These are phyloP conservation scores for Bovichtus diacanthus DNA, from an alignment of 2,797 vertebrate species.

Conservation along the genomic window DNA sequence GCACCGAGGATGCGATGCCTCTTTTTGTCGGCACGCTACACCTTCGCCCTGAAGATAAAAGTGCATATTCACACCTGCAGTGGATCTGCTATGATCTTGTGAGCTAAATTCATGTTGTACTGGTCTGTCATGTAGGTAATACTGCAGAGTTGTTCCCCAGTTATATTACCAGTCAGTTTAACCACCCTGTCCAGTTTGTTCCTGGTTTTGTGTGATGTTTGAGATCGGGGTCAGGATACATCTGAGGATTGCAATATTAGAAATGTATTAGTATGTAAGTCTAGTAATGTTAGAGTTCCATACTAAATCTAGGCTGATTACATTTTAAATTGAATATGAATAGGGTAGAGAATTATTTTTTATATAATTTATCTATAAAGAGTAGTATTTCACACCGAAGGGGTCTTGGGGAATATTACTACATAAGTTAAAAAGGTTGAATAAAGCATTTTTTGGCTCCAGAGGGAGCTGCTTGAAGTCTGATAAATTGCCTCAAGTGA, in stretches of 20 bases:
- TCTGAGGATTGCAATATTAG: not conserved
- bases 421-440: not conserved
- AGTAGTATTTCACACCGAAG: not conserved
- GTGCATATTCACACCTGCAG: not conserved
- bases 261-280: no score
- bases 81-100: no score
- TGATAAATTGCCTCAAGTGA: constrained; percentile 4
- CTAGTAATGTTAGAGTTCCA: not conserved
- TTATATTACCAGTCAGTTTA: not conserved
- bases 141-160: not conserved
- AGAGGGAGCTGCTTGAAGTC: constrained; percentile 1
- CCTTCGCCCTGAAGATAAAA: not conserved
- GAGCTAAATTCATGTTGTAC: not conserved
- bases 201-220: not conserved
- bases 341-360: not conserved
- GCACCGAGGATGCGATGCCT: not conserved
- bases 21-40: not conserved
- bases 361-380: not conserved
- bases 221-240: not conserved
- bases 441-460: not conserved
- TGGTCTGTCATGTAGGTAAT: not conserved
- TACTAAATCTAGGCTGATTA: not conserved
- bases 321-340: not conserved
- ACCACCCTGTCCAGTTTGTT: not conserved
- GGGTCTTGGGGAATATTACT: not conserved